Conservation (phyloP, 2,797 vertebrate genomes). For the Pteropus rufus region DNA sequence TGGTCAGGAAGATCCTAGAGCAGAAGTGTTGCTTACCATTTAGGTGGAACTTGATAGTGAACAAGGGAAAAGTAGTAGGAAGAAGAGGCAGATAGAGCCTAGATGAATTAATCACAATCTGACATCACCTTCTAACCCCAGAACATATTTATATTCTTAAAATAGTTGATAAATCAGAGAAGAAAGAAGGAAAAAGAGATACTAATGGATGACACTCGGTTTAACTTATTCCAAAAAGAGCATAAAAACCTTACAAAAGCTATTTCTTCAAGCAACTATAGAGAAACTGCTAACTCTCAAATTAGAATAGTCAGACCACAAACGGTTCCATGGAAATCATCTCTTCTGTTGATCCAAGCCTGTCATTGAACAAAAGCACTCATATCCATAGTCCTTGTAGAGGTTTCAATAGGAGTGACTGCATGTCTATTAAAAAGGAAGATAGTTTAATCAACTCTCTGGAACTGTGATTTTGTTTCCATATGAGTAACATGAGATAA, state of each 20-base stretch:
- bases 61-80: neutral
- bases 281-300: neutral
- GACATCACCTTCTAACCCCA: neutral
- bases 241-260: neutral
- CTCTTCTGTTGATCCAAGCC: neutral
- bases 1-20: neutral
- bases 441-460: neutral
- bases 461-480: neutral
- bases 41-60: neutral
- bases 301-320: neutral
- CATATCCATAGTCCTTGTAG: neutral
- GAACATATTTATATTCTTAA: neutral
- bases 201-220: neutral
- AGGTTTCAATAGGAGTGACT: neutral
- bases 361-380: neutral
- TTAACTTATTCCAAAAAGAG: neutral
- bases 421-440: neutral
- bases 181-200: neutral
- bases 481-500: neutral
- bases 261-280: neutral
- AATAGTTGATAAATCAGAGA: neutral
- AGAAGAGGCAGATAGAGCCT: neutral
- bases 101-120: neutral
- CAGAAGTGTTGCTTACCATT: neutral
- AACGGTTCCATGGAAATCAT: neutral